Base-by-base conservation (phyloP, 2,797 vertebrate species). In the Calcarius lapponicus region DNA sequence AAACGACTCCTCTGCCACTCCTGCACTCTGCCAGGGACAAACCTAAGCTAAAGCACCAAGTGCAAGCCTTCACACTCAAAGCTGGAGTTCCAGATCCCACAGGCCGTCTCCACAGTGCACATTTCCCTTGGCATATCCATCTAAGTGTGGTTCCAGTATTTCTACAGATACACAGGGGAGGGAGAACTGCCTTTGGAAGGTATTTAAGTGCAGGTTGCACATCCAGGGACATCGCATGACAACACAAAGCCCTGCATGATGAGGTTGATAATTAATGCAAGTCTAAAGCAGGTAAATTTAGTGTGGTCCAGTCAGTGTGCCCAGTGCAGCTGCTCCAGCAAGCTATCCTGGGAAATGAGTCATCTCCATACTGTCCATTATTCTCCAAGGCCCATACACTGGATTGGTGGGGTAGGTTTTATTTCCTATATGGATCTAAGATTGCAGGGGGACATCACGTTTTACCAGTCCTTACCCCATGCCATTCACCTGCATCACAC, bases 211-310 rank as follows among this genome's bases (percentile, higher is more conserved):
- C 93, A 38, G 4, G 60, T 24, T 73, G 76, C 80, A 93, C 80
- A 95, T 31, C 73, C 92, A 95, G 83, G 93, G 67, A 96, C 88
- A 94, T 10, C 12, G 83, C 80, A 90, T 31, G 76, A 88, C 76
- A 73, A 90, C 83, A 96, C 78, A 92, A 76, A 95, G 83, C 76
- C 95, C 93, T 92, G 88, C 56, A 26, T 5, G 74, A 90, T 90
- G 90, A 96, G 21, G 56, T 6, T 82, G 54, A 22, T 54, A 43
- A 61, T 66, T 13, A 71, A 73, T 31, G 43, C 92, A 95, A 92
- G 74, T 80, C 94, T 95, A 73, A 88, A 95, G 95, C 90, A 93
- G 93, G 92, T 82, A 73, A 81, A 76, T 84, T 70, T 88, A 95
- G 86, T 76, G 90, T 95, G 93, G 88, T 42, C 61, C 82, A 48